phyloP scores from a whole-genome alignment of 1,140 invertebrate species.

The Chironomus striatipennis region DNA sequence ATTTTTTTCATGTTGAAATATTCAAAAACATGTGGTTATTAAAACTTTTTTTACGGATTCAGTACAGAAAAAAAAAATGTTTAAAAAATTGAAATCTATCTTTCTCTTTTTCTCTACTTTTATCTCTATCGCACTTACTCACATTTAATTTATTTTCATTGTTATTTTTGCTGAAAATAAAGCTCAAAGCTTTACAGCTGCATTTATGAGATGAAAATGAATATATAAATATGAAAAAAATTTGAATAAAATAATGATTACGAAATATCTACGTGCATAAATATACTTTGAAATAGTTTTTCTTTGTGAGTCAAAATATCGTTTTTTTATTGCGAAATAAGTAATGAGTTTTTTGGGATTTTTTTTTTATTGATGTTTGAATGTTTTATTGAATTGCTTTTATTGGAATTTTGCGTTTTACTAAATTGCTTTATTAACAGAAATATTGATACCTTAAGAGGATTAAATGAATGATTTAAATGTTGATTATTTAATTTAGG shows the following conservation, averaged over 20 bases:
- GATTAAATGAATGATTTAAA: no score
- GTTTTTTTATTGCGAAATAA: neutral
- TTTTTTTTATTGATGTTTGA: no score
- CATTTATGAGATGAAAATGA: no score
- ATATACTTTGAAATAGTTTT: neutral
- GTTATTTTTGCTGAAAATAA: neutral
- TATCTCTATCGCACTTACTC: no score
- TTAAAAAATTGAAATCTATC: neutral
- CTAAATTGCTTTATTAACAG: no score
- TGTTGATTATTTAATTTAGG: no score
- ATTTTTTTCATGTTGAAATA: neutral
- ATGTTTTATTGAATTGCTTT: neutral
- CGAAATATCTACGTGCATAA: neutral
- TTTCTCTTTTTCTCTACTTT: no score
- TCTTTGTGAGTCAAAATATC: neutral
- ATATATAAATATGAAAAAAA: no score
- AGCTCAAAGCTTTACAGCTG: neutral
- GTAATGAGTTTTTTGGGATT: no score
- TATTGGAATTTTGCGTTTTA: neutral
- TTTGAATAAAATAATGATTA: no score
- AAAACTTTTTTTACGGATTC: neutral
- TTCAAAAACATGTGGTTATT: constrained; percentile 1
- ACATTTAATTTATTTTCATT: neutral
- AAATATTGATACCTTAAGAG: no score
- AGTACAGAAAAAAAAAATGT: neutral